Percentiles rank a stretch among this genome's conserved stretches.
Conservation (phyloP, 1,140 invertebrate species). For the Aphaenogaster rudis region DNA sequence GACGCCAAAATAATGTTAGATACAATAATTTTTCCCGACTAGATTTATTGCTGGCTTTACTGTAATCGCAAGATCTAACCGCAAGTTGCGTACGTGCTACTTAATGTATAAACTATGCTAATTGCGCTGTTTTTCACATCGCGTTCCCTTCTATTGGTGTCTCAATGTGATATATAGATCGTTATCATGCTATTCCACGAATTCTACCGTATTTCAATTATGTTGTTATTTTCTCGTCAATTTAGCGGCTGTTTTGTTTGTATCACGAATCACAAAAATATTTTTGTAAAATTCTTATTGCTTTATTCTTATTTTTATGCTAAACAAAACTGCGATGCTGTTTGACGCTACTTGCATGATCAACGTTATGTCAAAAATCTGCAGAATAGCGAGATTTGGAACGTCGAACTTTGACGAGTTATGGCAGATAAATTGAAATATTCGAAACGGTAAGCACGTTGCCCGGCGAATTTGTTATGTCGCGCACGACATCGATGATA, state of each 20-base stretch:
- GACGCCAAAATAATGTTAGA: not conserved
- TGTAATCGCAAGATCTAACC: not conserved
- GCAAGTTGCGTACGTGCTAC: not conserved
- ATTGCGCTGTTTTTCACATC: conserved; percentile 12
- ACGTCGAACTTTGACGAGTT: not conserved
- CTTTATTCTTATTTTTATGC: not conserved
- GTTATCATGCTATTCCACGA: not conserved
- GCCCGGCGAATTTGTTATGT: not conserved
- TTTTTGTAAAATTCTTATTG: not conserved
- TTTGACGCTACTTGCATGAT: not conserved
- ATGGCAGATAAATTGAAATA: not conserved
- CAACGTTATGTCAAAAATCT: not conserved
- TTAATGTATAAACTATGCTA: conserved; percentile 33
- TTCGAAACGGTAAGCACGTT: not conserved
- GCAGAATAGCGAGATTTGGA: not conserved
- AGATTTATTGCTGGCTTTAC: not conserved
- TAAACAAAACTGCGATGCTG: not conserved
- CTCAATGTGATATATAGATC: not conserved
- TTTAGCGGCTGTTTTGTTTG: not conserved
- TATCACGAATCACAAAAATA: not conserved
- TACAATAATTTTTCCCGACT: not conserved
- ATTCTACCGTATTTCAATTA: not conserved
- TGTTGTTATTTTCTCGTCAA: not conserved
- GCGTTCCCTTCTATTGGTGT: not conserved
- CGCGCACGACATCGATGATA: conserved; percentile 50